Conservation (phyloP, 1,140 invertebrate species). For the Lanistes nyassanus region DNA sequence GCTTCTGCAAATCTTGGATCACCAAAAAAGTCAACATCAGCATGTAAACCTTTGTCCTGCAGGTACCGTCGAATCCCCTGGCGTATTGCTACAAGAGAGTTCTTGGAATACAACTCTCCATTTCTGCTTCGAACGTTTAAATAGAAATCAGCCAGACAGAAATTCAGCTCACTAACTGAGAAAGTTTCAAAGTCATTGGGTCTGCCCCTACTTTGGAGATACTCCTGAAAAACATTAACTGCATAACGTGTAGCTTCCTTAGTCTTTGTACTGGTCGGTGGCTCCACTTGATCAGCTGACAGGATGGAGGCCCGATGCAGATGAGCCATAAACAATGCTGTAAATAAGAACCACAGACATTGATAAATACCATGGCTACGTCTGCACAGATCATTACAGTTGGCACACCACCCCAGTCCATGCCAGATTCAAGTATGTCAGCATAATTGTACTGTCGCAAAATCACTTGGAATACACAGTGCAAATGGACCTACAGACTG, state of each 20-base stretch:
- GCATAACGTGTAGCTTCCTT: conserved; percentile 19
- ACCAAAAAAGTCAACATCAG: conserved; percentile 15
- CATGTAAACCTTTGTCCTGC: conserved; percentile 8
- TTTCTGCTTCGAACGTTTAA: conserved; percentile 15
- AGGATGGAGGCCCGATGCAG: neutral
- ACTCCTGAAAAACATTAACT: conserved; percentile 15
- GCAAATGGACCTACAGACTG: no score
- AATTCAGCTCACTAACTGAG: neutral
- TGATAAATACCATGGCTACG: no score
- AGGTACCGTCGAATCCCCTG: conserved; percentile 17
- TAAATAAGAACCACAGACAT: conserved; percentile 6
- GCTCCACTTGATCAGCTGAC: conserved; percentile 6
- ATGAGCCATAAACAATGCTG: conserved; percentile 15
- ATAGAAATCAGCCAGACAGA: conserved; percentile 17
- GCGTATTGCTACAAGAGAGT: conserved; percentile 15
- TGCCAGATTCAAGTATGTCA: no score
- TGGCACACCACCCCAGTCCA: no score
- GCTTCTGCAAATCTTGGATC: conserved; percentile 13
- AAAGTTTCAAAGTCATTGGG: conserved; percentile 10
- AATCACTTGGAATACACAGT: no score
- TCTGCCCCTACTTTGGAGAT: conserved; percentile 13
- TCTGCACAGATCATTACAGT: no score
- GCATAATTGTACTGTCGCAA: no score
- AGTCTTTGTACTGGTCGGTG: conserved; percentile 19
- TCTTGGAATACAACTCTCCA: conserved; percentile 22